Conservation (phyloP, 2,797 vertebrate genomes). For the Iguana delicatissima region DNA sequence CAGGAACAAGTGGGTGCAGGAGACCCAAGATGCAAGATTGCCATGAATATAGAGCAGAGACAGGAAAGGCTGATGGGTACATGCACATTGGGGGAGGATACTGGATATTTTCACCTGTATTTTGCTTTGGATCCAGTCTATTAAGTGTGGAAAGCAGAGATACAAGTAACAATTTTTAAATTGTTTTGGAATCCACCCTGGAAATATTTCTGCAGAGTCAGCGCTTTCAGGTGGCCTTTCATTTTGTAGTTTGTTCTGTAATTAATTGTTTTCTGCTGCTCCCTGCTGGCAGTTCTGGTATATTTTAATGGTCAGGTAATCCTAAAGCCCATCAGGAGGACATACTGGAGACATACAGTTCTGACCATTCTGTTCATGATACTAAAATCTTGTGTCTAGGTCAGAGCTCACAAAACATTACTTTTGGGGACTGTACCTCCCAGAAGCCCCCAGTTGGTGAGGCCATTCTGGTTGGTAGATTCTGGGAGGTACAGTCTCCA, state of each 20-base stretch:
- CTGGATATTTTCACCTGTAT: no score
- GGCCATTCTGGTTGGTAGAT: no score
- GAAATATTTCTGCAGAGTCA: not conserved
- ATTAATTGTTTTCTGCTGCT: not conserved
- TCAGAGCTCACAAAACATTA: no score
- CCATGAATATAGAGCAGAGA: not conserved
- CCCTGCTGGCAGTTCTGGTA: not conserved
- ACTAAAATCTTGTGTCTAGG: not conserved
- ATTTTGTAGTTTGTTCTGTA: no score
- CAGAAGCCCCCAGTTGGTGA: no score
- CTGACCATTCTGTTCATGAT: not conserved
- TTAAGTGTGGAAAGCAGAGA: not conserved
- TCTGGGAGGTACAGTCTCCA: no score
- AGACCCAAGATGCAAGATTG: not conserved
- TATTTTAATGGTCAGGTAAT: not conserved
- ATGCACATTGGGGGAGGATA: no score
- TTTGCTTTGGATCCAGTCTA: no score
- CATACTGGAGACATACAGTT: not conserved
- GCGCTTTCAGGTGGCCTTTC: not conserved
- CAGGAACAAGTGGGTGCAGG: not conserved
- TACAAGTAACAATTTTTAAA: slow-evolving; percentile 9
- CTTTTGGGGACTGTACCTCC: no score
- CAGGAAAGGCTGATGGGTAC: no score
- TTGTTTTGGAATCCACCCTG: not conserved
- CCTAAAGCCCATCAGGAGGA: not conserved